These are phyloP conservation scores for Centropyge bicolor DNA, from an alignment of 2,797 vertebrate genomes.

Conservation along the genomic window DNA sequence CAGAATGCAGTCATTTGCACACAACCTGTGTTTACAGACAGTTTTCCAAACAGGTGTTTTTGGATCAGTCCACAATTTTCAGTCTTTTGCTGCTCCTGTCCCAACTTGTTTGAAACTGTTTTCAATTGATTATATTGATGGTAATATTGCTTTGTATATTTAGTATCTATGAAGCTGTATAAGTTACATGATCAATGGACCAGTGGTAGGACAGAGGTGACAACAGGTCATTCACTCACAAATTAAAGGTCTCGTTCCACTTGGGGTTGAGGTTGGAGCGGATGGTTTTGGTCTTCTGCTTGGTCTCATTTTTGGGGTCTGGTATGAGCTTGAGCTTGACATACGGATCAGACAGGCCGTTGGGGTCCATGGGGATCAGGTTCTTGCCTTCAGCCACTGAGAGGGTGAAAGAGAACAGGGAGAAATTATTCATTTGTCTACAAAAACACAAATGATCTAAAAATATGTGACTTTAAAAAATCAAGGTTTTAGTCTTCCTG, in stretches of 20 bases:
- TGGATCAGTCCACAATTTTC: too few relatives aligned
- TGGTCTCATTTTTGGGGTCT: constrained; percentile 97
- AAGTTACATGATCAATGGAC: too few relatives aligned
- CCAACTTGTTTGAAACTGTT: too few relatives aligned
- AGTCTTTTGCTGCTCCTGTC: too few relatives aligned
- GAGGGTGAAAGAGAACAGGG: constrained; percentile 45
- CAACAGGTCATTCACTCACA: constrained; percentile 86
- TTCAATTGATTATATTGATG: too few relatives aligned
- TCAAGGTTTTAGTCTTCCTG: too few relatives aligned
- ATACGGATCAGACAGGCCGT: constrained; percentile 97
- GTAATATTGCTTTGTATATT: too few relatives aligned
- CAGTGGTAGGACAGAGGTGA: neutral
- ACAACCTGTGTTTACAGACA: too few relatives aligned
- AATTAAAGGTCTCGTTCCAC: constrained; percentile 95
- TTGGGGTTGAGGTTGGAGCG: constrained; percentile 94
- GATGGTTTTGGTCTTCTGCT: constrained; percentile 98
- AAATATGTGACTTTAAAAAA: too few relatives aligned
- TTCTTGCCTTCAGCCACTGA: constrained; percentile 95
- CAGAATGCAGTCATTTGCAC: too few relatives aligned
- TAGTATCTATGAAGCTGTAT: too few relatives aligned
- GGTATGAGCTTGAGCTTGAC: constrained; percentile 98
- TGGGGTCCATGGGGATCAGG: constrained; percentile 99
- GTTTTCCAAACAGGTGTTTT: too few relatives aligned
- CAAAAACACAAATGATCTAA: neutral
- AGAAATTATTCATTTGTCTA: neutral